phyloP scores from a whole-genome alignment of 1,140 invertebrate species.

The Drosophila azteca region DNA sequence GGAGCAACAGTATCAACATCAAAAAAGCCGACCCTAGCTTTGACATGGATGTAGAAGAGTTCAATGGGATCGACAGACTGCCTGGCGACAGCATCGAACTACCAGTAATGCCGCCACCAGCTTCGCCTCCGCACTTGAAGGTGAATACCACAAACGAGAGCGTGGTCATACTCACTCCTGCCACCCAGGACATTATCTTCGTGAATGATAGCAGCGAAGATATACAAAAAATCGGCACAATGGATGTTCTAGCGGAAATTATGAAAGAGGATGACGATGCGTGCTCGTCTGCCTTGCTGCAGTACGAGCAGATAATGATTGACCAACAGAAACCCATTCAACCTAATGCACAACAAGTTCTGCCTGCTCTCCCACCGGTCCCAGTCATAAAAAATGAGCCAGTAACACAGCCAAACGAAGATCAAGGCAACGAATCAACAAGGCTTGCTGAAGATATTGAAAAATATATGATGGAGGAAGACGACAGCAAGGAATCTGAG shows the following conservation, averaged over 20 bases:
- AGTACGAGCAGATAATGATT: constrained; percentile 53
- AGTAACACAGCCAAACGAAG: constrained; percentile 31
- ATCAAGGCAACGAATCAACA: constrained; percentile 62
- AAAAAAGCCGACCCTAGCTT: constrained; percentile 39
- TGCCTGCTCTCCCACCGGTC: not conserved
- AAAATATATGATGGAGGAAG: constrained; percentile 42
- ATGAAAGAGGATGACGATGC: constrained; percentile 58
- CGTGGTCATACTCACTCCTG: constrained; percentile 62
- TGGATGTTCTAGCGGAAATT: constrained; percentile 66
- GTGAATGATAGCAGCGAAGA: constrained; percentile 62
- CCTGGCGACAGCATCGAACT: not conserved
- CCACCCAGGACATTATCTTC: constrained; percentile 74
- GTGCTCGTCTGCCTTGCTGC: constrained; percentile 37
- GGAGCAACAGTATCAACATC: constrained; percentile 10
- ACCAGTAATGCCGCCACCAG: constrained; percentile 25
- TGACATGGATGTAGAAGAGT: constrained; percentile 45
- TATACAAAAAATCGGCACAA: constrained; percentile 44
- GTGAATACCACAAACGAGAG: constrained; percentile 45
- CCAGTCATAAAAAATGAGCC: constrained; percentile 45
- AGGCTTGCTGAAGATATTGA: constrained; percentile 62
- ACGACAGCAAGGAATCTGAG: constrained; percentile 29
- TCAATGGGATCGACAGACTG: not conserved
- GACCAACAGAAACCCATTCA: constrained; percentile 32
- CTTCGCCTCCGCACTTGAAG: constrained; percentile 26
- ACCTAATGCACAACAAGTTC: not conserved